Evolutionary conservation across 1,140 invertebrate genomes (phyloP).

Genomic region (Eurosta solidaginis): DNA sequence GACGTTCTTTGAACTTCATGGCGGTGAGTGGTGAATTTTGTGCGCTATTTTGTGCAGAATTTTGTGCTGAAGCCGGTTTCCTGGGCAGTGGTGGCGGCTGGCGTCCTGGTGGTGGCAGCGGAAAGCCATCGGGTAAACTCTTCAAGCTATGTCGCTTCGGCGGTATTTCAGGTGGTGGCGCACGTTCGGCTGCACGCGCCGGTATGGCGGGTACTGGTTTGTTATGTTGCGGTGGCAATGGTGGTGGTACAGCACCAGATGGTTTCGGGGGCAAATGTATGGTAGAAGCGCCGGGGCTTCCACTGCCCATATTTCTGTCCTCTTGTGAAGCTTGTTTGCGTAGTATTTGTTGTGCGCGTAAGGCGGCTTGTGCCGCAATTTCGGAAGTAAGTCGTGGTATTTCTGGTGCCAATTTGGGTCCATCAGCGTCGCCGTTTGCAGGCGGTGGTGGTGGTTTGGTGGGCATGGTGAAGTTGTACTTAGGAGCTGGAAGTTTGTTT

Average conservation of each 20-base stretch:
- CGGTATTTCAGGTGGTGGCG: conserved; percentile 56
- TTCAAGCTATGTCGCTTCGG: conserved; percentile 57
- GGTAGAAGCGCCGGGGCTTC: conserved; percentile 32
- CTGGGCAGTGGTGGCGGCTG: conserved; percentile 54
- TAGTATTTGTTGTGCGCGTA: conserved; percentile 52
- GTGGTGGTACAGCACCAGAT: conserved; percentile 41
- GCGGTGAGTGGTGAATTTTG: conserved; percentile 53
- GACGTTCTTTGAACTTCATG: conserved; percentile 53
- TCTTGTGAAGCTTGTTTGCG: conserved; percentile 51
- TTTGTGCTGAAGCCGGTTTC: conserved; percentile 48
- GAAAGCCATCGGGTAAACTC: conserved; percentile 50
- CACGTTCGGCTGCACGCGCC: conserved; percentile 50
- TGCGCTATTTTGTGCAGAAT: conserved; percentile 51
- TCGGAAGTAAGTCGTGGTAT: conserved; percentile 56
- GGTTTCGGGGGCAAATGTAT: conserved; percentile 36
- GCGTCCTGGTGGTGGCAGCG: conserved; percentile 43
- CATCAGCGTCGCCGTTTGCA: not conserved
- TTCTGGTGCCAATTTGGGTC: conserved; percentile 50
- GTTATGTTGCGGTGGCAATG: conserved; percentile 47
- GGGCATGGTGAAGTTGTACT: conserved; percentile 3
- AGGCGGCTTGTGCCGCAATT: conserved; percentile 54
- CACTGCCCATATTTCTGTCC: not conserved
- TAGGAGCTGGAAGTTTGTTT: not conserved
- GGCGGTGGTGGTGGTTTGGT: conserved; percentile 15
- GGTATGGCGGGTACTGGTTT: conserved; percentile 56